Evolutionary conservation across 2,888 invertebrate genomes (phyloP).

Genomic region (Papilio gigon): DNA sequence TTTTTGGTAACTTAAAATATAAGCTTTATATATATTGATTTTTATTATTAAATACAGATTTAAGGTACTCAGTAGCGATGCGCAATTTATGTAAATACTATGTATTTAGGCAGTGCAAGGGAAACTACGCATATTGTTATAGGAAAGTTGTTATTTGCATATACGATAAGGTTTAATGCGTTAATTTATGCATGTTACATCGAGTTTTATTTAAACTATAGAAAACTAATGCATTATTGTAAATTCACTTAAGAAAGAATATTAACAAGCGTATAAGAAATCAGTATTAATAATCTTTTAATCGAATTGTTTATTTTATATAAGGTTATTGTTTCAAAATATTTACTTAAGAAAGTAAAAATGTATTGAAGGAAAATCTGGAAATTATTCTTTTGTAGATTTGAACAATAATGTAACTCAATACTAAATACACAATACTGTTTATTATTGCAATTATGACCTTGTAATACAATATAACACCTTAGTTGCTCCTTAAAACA

Average conservation of each 20-base stretch:
- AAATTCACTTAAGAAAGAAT: no score
- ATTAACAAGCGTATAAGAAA: no score
- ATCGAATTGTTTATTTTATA: no score
- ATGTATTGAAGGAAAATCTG: background rate
- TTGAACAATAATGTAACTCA: background rate
- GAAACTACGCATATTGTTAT: conserved; percentile 18
- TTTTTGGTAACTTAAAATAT: background rate
- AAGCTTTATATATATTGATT: background rate
- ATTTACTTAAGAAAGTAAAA: background rate
- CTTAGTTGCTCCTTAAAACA: background rate
- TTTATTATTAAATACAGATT: background rate
- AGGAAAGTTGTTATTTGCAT: conserved; percentile 20
- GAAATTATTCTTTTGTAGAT: background rate
- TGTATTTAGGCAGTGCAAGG: conserved; percentile 9
- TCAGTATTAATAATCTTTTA: no score
- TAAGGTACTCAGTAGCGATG: background rate
- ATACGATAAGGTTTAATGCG: background rate
- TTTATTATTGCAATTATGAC: background rate
- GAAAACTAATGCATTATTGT: background rate
- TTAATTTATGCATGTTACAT: background rate
- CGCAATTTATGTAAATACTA: conserved; percentile 16
- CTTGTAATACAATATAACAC: background rate
- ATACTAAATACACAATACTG: no score
- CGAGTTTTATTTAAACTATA: background rate
- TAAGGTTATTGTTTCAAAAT: no score